Conservation (phyloP, 2,888 invertebrate species). For the Crossocerus cetratus region DNA sequence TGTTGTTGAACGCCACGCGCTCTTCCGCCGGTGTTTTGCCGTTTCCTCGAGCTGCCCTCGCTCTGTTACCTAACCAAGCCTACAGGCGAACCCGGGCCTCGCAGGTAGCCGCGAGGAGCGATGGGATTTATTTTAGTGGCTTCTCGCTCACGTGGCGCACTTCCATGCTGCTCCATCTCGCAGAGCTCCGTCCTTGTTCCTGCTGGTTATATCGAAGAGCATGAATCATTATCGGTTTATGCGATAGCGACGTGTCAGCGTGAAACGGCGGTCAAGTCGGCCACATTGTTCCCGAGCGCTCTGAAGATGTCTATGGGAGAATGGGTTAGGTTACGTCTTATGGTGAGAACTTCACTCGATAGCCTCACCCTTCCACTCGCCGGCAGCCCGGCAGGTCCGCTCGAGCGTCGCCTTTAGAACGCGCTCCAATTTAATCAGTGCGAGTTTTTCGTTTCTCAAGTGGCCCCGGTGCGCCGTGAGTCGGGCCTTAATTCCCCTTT, state of each 20-base stretch:
- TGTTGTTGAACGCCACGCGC: too few relatives aligned
- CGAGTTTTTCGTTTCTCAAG: too few relatives aligned
- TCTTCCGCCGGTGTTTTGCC: too few relatives aligned
- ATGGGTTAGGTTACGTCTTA: neutral
- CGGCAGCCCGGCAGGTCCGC: too few relatives aligned
- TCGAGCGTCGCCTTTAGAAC: too few relatives aligned
- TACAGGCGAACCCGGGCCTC: conserved; percentile 9
- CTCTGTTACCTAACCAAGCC: conserved; percentile 18
- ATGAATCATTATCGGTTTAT: conserved; percentile 45
- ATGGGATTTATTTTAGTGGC: conserved; percentile 45
- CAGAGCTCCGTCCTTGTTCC: neutral
- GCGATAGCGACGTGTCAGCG: conserved; percentile 39
- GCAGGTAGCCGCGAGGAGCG: neutral
- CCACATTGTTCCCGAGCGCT: neutral
- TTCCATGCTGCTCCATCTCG: neutral
- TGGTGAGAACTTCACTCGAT: neutral
- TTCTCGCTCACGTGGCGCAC: conserved; percentile 35
- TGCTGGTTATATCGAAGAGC: conserved; percentile 24
- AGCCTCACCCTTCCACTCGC: neutral
- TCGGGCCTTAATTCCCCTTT: too few relatives aligned
- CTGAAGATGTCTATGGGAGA: neutral
- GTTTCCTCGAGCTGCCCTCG: too few relatives aligned
- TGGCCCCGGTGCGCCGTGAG: too few relatives aligned
- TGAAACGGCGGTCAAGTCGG: conserved; percentile 10
- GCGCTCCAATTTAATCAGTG: too few relatives aligned